phyloP scores from a whole-genome alignment of 1,140 invertebrate genomes.

The Triops longicaudatus region DNA sequence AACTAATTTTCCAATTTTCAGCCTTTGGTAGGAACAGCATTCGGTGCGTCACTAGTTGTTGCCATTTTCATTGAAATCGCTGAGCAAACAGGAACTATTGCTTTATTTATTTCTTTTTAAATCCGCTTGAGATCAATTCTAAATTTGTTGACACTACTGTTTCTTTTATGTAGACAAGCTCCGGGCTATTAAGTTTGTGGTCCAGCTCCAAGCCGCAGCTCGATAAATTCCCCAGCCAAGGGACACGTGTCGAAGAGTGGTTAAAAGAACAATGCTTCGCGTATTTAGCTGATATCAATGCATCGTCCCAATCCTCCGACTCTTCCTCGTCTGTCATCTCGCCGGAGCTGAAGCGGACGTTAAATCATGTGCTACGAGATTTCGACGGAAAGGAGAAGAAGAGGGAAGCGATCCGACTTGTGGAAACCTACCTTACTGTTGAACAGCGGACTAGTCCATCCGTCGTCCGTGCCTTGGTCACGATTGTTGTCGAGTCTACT shows the following conservation, averaged over 20 bases:
- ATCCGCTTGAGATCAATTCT: too few relatives aligned
- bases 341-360: neutral
- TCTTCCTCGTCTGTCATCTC: neutral
- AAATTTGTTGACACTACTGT: too few relatives aligned
- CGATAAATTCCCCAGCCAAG: constrained; percentile 26
- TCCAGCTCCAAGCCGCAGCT: constrained; percentile 35
- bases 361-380: neutral
- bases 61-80: constrained; percentile 41
- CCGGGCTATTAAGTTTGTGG: constrained; percentile 35
- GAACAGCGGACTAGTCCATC: neutral
- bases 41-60: neutral
- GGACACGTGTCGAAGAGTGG: neutral
- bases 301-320: constrained; percentile 17
- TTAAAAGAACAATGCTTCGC: constrained; percentile 24
- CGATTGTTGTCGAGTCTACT: constrained; percentile 49
- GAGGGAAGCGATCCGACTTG: constrained; percentile 12
- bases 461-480: constrained; percentile 63
- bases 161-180: neutral
- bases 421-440: neutral
- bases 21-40: constrained; percentile 33
- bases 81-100: constrained; percentile 51
- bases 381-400: neutral
- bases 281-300: constrained; percentile 32
- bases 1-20: too few relatives aligned
- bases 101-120: neutral